A percentile compares a stretch with the other conserved stretches of the same genome.
These are phyloP conservation scores for Remorina albescens DNA, from an alignment of 2,797 vertebrate genomes.

Conservation along the genomic window DNA sequence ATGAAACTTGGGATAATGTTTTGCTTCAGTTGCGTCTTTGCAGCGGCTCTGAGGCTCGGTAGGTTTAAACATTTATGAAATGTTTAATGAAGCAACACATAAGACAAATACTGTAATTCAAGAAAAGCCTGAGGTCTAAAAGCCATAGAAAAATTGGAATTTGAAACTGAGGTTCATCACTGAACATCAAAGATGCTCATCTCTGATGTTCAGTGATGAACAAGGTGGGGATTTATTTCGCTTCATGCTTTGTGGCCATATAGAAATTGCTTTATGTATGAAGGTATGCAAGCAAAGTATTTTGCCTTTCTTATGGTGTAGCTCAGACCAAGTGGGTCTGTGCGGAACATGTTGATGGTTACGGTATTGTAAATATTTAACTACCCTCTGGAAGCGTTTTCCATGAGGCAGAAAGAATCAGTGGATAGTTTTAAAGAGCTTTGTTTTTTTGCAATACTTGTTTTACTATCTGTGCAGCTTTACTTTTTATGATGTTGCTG, in stretches of 20 bases:
- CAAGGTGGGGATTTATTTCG: constrained; percentile 30
- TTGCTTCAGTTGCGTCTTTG: constrained; percentile 10
- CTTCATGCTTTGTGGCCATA: constrained; percentile 36
- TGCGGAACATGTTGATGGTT: background rate
- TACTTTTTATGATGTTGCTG: no score
- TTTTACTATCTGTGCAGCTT: no score
- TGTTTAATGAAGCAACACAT: constrained; percentile 33
- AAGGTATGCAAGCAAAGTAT: constrained; percentile 9
- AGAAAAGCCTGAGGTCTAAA: constrained; percentile 22
- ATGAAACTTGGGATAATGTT: constrained; percentile 19
- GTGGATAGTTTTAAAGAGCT: background rate
- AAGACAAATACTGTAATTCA: constrained; percentile 24
- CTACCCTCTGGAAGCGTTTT: background rate
- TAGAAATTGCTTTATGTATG: constrained; percentile 14
- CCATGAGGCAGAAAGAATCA: background rate
- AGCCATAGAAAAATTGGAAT: constrained; percentile 39
- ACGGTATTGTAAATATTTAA: background rate
- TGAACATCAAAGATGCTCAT: constrained; percentile 38
- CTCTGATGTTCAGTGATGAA: constrained; percentile 42
- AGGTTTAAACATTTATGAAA: constrained; percentile 22
- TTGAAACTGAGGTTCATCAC: constrained; percentile 30
- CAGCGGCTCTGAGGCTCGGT: background rate
- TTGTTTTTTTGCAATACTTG: background rate
- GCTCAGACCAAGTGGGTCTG: background rate
- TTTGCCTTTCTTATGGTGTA: background rate